These are phyloP conservation scores for Vulpes ferrilata DNA, from an alignment of 2,113 vertebrate genomes.

Conservation along the genomic window DNA sequence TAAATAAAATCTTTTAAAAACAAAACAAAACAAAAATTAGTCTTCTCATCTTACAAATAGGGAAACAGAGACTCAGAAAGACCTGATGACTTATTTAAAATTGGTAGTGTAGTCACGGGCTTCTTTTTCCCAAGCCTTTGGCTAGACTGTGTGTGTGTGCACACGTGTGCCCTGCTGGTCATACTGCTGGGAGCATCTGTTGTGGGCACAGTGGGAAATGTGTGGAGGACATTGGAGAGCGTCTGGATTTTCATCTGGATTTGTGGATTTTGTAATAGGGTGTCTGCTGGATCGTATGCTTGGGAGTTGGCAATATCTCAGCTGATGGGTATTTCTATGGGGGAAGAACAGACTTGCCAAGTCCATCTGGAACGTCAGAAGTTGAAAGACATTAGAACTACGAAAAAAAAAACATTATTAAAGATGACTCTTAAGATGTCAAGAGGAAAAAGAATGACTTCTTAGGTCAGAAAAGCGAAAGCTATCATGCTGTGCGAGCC, in stretches of 20 bases:
- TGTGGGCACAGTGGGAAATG: neutral
- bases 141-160: accelerated
- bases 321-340: neutral
- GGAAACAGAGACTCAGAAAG: neutral
- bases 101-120: no score
- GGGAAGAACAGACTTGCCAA: neutral
- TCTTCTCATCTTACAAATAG: neutral
- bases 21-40: neutral
- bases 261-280: neutral
- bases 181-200: neutral
- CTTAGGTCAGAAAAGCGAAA: slow-evolving; percentile 36
- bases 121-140: neutral
- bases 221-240: neutral
- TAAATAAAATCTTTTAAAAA: no score
- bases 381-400: neutral
- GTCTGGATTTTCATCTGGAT: neutral
- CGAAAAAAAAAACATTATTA: slow-evolving; percentile 48
- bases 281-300: neutral
- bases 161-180: neutral
- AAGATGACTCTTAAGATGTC: slow-evolving; percentile 76
- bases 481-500: neutral
- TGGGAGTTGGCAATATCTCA: neutral
- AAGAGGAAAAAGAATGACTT: slow-evolving; percentile 37
- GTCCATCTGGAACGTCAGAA: neutral
- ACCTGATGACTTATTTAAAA: neutral